Conservation (phyloP, 2,888 invertebrate species). For the Calliphora vomitoria region DNA sequence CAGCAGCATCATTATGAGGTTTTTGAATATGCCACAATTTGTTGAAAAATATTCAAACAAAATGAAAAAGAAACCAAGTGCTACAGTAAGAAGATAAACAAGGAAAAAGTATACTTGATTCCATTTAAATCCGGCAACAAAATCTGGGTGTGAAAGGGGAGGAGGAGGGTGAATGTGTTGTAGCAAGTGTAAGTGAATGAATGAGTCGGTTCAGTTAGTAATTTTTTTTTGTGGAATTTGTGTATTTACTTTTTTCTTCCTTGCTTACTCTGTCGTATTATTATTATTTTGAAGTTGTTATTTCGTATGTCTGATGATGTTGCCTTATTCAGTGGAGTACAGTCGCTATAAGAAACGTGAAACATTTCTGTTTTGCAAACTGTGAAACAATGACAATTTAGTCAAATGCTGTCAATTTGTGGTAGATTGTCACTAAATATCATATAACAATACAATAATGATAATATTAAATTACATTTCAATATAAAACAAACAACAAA, state of each 20-base stretch:
- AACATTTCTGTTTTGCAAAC: conserved; percentile 22
- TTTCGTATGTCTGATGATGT: neutral
- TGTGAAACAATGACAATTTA: conserved; percentile 68
- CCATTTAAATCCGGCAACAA: conserved; percentile 16
- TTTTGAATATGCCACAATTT: conserved; percentile 60
- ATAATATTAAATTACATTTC: conserved; percentile 70
- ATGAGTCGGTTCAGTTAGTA: conserved; percentile 5
- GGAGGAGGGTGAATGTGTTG: neutral
- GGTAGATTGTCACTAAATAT: conserved; percentile 71
- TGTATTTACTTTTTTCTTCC: neutral
- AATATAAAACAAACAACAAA: conserved; percentile 48
- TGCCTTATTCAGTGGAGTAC: neutral
- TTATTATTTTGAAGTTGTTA: conserved; percentile 7
- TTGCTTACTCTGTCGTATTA: neutral
- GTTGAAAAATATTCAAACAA: neutral
- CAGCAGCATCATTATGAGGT: conserved; percentile 55
- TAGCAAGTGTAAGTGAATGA: neutral
- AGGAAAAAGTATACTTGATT: conserved; percentile 22
- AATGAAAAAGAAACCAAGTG: neutral
- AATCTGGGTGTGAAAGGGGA: neutral
- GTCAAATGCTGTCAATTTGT: conserved; percentile 73
- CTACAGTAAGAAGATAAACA: conserved; percentile 7
- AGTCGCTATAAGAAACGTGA: neutral
- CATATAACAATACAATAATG: conserved; percentile 68
- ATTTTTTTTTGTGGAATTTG: conserved; percentile 43